Percentiles rank a stretch among this genome's conserved stretches.
Conservation (phyloP, 2,113 vertebrate genomes). For the Sialia sialis region DNA sequence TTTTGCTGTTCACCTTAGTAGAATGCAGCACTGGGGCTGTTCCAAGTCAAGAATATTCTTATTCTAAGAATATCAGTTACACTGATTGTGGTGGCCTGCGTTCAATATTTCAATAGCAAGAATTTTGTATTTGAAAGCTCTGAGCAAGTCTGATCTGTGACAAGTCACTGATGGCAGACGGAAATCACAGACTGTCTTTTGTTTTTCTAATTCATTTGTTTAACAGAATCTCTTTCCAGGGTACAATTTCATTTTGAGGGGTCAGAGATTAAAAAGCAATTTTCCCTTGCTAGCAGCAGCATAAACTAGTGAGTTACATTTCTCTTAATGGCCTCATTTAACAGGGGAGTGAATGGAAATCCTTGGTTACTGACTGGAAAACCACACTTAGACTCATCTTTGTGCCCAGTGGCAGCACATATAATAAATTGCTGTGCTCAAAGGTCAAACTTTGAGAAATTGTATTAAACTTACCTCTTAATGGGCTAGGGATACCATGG, state of each 20-base stretch:
- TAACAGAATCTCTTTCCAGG: slow-evolving; percentile 29
- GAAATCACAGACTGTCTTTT: background rate
- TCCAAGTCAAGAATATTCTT: background rate
- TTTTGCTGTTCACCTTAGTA: background rate
- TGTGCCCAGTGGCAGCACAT: background rate
- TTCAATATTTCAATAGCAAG: background rate
- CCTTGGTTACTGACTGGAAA: slow-evolving; percentile 27
- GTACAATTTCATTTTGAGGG: slow-evolving; percentile 1
- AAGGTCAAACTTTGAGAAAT: slow-evolving; percentile 9
- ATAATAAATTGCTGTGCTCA: background rate
- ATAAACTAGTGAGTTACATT: slow-evolving; percentile 24
- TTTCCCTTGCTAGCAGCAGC: background rate
- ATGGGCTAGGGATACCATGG: background rate
- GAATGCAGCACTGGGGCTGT: background rate
- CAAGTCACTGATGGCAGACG: background rate
- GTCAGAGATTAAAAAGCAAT: slow-evolving; percentile 56
- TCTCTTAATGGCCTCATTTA: slow-evolving; percentile 40
- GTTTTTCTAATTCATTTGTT: slow-evolving; percentile 24
- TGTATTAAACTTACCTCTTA: background rate
- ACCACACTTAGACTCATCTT: background rate
- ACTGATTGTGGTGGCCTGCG: background rate
- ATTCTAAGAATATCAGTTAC: background rate
- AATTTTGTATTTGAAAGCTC: background rate
- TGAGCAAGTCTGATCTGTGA: background rate
- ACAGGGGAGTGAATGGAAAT: slow-evolving; percentile 17